Base-by-base conservation (phyloP, 2,797 vertebrate species). In the Acestrorhynchus altus region DNA sequence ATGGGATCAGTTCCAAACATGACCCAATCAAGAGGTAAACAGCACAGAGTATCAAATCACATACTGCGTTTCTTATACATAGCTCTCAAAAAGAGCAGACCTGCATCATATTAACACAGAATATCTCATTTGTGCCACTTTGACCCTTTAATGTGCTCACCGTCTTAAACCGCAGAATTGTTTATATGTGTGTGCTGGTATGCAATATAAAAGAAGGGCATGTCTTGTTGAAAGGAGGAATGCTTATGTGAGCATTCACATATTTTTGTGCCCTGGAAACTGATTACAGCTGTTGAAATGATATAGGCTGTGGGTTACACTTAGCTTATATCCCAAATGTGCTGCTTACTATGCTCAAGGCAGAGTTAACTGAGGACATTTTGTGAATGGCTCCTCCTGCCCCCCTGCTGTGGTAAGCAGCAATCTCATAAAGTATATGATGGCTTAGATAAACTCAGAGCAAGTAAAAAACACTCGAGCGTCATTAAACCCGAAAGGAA, bases 401-500 rank as follows among this genome's bases (percentile, higher is more conserved):
- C 74, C 54, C 52, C 40, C 52, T 39, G 2, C 46, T 56, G 51
- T 80, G 71, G 66, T 80, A 60, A 60, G 65, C 44, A 26, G 7
- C 35, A 60, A 35, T 57, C 78, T 64, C 73, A 73, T 76, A 60
- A 79, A 74, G 35, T 75, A 39, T 56, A 56, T 1, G 35, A 74
- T 52, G 56, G 57, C 60, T 83, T 77, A 56, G 56, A 77, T 77
- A 64, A 73, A 51, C 69, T 57, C 20, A 20, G 42, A 42, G 22
- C 51, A 59, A 49, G 71, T 20, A 56, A 74, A 61, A 49, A 79
- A 81, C 73, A 73, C 49, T 54, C 54, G 51, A 49, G 78, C 72
- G 51, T 74, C 59, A 67, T 82, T 64, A 77, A 35, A 74, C 67
- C 66, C 47, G 39, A 28, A 40, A 70, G 72, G 66, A 78, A 54